Conservation (phyloP, 2,888 invertebrate species). For the Eupeodes latifasciatus region DNA sequence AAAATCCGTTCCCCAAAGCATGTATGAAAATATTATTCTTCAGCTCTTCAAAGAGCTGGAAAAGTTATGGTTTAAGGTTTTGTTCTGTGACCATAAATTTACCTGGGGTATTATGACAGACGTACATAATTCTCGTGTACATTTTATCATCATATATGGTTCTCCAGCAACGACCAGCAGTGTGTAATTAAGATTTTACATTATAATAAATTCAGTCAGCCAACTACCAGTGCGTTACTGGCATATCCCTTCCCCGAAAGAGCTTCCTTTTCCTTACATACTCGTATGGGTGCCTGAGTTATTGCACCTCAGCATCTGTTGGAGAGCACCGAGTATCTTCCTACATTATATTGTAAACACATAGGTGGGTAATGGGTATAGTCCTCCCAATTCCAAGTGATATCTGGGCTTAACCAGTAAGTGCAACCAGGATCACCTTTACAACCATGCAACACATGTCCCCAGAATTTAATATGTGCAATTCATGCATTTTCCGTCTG, state of each 20-base stretch:
- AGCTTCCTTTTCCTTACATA: not conserved
- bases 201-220: constrained; percentile 71
- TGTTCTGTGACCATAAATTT: constrained; percentile 60
- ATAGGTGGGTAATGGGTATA: not conserved
- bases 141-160: constrained; percentile 54
- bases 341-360: too few relatives aligned
- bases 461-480: constrained; percentile 18
- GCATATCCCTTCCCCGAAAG: too few relatives aligned
- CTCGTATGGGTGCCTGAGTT: not conserved
- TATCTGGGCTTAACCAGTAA: constrained; percentile 42
- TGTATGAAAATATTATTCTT: not conserved
- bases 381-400: constrained; percentile 31
- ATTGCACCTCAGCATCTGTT: constrained; percentile 17
- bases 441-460: constrained; percentile 58
- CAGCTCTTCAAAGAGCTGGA: not conserved
- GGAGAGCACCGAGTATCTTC: not conserved
- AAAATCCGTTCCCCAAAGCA: not conserved
- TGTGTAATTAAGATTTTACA: constrained; percentile 71
- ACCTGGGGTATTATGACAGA: constrained; percentile 61
- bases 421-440: constrained; percentile 55
- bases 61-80: not conserved
- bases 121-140: constrained; percentile 46
- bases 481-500: constrained; percentile 37
- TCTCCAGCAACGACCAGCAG: constrained; percentile 7
- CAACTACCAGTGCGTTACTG: not conserved